phyloP scores from a whole-genome alignment of 2,888 invertebrate genomes.

The Micoletzkya japonica region DNA sequence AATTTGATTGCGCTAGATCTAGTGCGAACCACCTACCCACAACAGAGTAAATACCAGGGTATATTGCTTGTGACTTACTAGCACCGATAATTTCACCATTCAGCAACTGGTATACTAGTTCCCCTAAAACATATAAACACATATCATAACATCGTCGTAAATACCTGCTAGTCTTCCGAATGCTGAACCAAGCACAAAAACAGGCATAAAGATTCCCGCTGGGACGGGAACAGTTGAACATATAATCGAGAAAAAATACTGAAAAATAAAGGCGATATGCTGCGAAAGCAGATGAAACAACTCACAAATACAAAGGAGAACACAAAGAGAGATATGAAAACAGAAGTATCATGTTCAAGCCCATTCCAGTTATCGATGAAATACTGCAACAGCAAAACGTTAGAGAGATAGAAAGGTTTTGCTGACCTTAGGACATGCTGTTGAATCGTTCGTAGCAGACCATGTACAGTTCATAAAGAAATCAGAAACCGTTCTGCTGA shows the following conservation, averaged over 20 bases:
- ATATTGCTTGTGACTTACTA: constrained; percentile 67
- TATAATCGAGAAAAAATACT: constrained; percentile 82
- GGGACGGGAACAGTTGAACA: constrained; percentile 95
- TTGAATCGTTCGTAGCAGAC: constrained; percentile 18
- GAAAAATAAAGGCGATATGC: constrained; percentile 49
- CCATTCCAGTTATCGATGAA: constrained; percentile 25
- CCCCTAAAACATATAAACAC: neutral
- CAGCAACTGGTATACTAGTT: neutral
- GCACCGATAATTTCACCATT: neutral
- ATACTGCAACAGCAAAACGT: neutral
- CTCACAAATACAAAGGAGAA: constrained; percentile 42
- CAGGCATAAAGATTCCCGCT: constrained; percentile 96
- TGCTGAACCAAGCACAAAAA: constrained; percentile 88
- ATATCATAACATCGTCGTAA: neutral
- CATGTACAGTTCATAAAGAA: constrained; percentile 58
- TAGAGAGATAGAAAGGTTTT: neutral
- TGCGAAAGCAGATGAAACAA: neutral
- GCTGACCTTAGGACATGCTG: constrained; percentile 7
- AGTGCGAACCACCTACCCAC: constrained; percentile 72
- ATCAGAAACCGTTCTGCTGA: constrained; percentile 48
- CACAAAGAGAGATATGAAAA: constrained; percentile 27
- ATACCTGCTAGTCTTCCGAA: constrained; percentile 72
- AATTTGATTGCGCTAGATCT: neutral
- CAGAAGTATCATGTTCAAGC: constrained; percentile 29
- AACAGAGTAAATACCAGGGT: constrained; percentile 92